Evolutionary conservation across 2,888 invertebrate genomes (phyloP).

Genomic region (Parascotia fuliginaria): DNA sequence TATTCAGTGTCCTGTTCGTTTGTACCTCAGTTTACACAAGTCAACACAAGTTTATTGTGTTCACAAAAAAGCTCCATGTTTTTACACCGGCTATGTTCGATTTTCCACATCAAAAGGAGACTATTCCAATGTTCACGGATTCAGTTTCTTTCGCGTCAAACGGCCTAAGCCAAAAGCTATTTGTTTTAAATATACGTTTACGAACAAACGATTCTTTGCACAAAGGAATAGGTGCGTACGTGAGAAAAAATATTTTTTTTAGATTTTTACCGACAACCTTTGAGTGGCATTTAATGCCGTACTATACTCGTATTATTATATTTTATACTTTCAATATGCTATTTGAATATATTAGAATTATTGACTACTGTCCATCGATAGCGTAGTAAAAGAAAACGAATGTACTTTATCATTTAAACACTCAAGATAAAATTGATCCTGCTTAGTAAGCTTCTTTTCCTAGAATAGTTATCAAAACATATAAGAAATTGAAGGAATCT

Average conservation of each 20-base stretch:
- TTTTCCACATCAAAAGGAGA: conserved; percentile 32
- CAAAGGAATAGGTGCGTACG: conserved; percentile 24
- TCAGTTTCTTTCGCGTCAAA: conserved; percentile 33
- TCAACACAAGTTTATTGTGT: conserved; percentile 8
- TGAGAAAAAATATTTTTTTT: conserved; percentile 10
- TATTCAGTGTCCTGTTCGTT: conserved; percentile 4
- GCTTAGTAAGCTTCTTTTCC: no score
- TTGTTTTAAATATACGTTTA: conserved; percentile 43
- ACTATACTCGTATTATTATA: not conserved
- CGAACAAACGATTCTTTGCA: conserved; percentile 26
- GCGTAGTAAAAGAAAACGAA: no score
- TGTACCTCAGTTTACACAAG: conserved; percentile 2
- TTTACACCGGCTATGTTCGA: conserved; percentile 18
- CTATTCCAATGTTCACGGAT: conserved; percentile 21
- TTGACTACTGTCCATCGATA: no score
- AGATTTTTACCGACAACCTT: not conserved
- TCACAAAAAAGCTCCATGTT: conserved; percentile 14
- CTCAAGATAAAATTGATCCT: no score
- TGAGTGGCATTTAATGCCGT: not conserved
- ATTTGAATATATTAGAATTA: no score
- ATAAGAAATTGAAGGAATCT: no score
- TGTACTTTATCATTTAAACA: no score
- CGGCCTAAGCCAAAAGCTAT: conserved; percentile 32
- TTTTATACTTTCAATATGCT: not conserved
- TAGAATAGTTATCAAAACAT: no score